Base-by-base conservation (phyloP, 2,113 vertebrate genomes). In the Alethe diademata region DNA sequence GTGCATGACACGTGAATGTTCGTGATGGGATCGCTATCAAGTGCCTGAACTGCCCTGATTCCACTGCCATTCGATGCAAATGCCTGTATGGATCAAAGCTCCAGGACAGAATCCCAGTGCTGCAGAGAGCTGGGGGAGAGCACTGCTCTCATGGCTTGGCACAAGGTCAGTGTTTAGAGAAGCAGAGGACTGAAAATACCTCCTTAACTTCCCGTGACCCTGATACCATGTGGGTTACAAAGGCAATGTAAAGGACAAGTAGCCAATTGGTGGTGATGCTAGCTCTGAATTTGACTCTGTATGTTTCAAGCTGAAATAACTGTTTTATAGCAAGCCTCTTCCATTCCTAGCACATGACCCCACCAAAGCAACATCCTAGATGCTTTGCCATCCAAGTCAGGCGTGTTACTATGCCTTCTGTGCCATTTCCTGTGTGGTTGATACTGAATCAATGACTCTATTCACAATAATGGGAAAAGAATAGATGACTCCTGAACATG, bases 351-450 rank as follows among this genome's bases (percentile, higher is more conserved):
- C 56, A 17, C 31, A 24, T 69, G 80, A 86, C 54, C 47, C 75
- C 47, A 28, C 0, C n/a, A 74, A 82, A 72, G 78, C 54, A 58
- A 28, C 15, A 19, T 88, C 94, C 96, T 85, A 83, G 91, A 84
- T 96, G 74, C 71, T 90, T 85, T 84, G 88, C 72, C 86, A 67
- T 96, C 92, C 97, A 96, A 97, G 78, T 97, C 95, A 98, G 75
- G 72, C 79, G 18, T 19, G 66, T 78, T 91, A 75, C 65, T 89
- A 90, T 91, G 92, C 96, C 95, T 95, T 83, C 94, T 91, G 35
- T 85, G 36, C 74, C 18, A 4, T 94, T 96, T 96, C 96, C 97
- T 93, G 35, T 90, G 95, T 96, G 95, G 95, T 40, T 74, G 53
- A 71, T 65, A 71, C 51, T 67, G 92, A 86, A 95, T 97, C 94